A percentile compares a stretch with the other conserved stretches of the same genome.
phyloP scores from a whole-genome alignment of 2,888 invertebrate species.

The Acheta domesticus region DNA sequence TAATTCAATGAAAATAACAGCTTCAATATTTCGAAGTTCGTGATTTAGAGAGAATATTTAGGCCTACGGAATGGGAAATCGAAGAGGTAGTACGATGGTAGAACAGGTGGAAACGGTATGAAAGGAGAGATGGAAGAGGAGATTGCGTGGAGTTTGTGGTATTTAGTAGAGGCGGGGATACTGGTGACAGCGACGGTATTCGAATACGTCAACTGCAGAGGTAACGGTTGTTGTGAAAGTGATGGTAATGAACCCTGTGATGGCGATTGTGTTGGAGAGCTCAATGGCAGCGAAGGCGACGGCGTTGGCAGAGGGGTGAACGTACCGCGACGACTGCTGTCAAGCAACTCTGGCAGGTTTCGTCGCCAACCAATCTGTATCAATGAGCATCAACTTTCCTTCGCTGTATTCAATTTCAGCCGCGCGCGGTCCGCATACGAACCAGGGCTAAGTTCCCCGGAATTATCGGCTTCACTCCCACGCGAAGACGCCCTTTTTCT shows the following conservation, averaged over 20 bases:
- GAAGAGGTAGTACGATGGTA: too few species aligned
- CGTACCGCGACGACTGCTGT: neutral
- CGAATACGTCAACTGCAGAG: too few species aligned
- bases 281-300: too few species aligned
- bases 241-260: too few species aligned
- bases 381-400: neutral
- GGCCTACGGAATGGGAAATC: too few species aligned
- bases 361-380: slow-evolving; percentile 4
- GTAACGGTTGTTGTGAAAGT: too few species aligned
- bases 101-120: neutral
- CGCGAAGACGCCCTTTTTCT: neutral
- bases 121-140: neutral
- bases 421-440: neutral
- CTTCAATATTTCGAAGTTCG: too few species aligned
- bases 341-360: neutral
- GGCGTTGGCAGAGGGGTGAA: neutral
- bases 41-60: too few species aligned
- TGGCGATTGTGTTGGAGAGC: too few species aligned
- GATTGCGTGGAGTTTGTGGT: neutral
- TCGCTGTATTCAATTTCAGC: neutral
- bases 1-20: too few species aligned
- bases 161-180: too few species aligned
- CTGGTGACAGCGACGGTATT: too few species aligned
- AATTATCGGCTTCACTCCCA: neutral
- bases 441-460: neutral